Base-by-base conservation (phyloP, 2,113 vertebrate species). In the Crotalus horridus region DNA sequence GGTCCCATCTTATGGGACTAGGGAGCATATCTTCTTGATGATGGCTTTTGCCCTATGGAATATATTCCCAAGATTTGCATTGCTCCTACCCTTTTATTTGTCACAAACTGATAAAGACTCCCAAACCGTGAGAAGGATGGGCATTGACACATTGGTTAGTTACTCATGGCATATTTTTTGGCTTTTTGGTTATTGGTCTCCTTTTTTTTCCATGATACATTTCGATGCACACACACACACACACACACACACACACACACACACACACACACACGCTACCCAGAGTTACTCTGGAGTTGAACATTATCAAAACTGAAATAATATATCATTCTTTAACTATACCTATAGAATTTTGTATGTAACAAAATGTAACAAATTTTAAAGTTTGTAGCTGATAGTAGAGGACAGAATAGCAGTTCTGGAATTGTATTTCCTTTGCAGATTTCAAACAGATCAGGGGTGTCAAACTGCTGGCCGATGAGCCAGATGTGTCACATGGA, bases 391-490 rank as follows among this genome's bases (percentile, higher is more conserved):
- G 94, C 93, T 96, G 95, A 96, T 95, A 96, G 95, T 93, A 96
- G 96, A 96, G 95, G 95, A 97, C 94, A 96, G 94, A 92, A 94
- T 96, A 96, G 95, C 96, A 96, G 51, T 93, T 87, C 95, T 58
- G 90, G 85, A 96, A 88, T 93, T 94, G 90, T 95, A 96, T 96
- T 97, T 97, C 95, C 96, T 95, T 95, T 97, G 96, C 91, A 96
- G 96, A 95, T 96, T 96, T 96, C 95, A 96, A 95, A 93, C 90
- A 95, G 95, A 94, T 95, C 94, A 93, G 48, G 48, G 48, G 48
- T 51, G 48, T 51, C 48, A 51, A 51, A 51, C 48, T 51, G 48
- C 48, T 51, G 48, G 48, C 48, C 48, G 8, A 10, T 51, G 8
- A 8, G 48, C 48, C 48, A 0, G 48, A 51, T 51, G 48, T 7